Conservation (phyloP, 2,797 vertebrate genomes). For the Poliocrania exsul region DNA sequence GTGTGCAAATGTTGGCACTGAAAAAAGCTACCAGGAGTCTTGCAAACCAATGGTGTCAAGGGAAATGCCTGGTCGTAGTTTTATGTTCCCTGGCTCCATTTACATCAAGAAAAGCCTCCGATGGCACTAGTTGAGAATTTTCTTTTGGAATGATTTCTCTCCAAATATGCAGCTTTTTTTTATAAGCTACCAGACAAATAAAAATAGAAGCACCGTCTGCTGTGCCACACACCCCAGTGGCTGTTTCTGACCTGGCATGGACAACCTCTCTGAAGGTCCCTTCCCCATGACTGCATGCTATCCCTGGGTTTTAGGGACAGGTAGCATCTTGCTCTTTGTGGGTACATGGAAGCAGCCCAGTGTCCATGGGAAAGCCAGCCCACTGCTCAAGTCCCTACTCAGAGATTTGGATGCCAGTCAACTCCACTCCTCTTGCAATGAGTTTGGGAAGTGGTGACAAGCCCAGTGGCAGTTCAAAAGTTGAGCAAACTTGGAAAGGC, state of each 20-base stretch:
- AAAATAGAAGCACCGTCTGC: neutral
- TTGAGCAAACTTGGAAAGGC: neutral
- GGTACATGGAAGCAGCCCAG: fast-evolving
- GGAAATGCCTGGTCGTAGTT: neutral
- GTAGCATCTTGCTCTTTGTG: neutral
- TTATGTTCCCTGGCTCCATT: neutral
- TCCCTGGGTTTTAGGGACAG: neutral
- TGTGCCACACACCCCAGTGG: neutral
- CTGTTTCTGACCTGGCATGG: neutral
- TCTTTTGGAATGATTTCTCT: neutral
- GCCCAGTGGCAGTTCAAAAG: neutral
- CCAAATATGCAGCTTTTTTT: neutral
- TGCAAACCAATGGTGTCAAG: neutral
- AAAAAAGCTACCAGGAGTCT: neutral
- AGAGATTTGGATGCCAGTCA: neutral
- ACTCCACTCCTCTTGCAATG: neutral
- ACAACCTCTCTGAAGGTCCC: neutral
- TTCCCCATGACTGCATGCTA: neutral
- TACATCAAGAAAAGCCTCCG: neutral
- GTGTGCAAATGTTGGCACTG: neutral
- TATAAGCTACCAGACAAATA: neutral
- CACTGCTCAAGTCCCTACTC: neutral
- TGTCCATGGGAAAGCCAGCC: neutral
- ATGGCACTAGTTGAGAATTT: neutral
- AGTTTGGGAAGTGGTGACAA: neutral